Evolutionary conservation across 1,140 invertebrate species (phyloP).

Genomic region (Muscidifurax raptorellus): DNA sequence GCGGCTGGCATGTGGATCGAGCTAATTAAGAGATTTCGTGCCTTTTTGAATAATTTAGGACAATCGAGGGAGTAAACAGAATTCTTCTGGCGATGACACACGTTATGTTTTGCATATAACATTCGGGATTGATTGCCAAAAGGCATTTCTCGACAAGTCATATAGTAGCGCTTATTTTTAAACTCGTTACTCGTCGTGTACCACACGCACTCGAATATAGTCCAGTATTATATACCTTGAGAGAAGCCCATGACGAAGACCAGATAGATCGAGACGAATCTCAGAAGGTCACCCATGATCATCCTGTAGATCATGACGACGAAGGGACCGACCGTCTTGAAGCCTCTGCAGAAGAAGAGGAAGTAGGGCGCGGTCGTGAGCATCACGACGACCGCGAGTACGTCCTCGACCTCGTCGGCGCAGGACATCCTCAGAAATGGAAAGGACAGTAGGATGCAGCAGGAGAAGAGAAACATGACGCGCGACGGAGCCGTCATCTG

Average conservation of each 20-base stretch:
- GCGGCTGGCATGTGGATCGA: no score
- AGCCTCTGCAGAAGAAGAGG: slow-evolving; percentile 98
- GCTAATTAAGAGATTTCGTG: no score
- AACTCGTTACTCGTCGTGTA: slow-evolving; percentile 7
- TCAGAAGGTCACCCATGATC: slow-evolving; percentile 95
- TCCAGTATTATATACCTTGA: no score
- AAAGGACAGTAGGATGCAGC: slow-evolving; percentile 89
- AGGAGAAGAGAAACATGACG: slow-evolving; percentile 95
- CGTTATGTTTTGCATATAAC: slow-evolving; percentile 34
- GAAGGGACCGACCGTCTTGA: slow-evolving; percentile 98
- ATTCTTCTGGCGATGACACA: not conserved
- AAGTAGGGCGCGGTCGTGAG: slow-evolving; percentile 97
- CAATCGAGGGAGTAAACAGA: not conserved
- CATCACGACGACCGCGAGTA: slow-evolving; percentile 94
- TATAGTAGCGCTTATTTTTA: not conserved
- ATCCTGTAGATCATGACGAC: slow-evolving; percentile 99
- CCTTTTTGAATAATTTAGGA: not conserved
- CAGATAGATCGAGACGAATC: slow-evolving; percentile 97
- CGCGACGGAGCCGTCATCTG: slow-evolving; percentile 92
- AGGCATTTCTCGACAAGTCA: not conserved
- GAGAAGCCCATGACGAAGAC: slow-evolving; percentile 99
- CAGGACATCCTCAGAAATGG: slow-evolving; percentile 91
- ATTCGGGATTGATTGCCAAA: slow-evolving; percentile 30
- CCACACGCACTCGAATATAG: no score
- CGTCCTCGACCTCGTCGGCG: slow-evolving; percentile 90